Evolutionary conservation across 64 coral and sea anemone genomes (phyloP).

Genomic region (Stichodactyla mertensii): DNA sequence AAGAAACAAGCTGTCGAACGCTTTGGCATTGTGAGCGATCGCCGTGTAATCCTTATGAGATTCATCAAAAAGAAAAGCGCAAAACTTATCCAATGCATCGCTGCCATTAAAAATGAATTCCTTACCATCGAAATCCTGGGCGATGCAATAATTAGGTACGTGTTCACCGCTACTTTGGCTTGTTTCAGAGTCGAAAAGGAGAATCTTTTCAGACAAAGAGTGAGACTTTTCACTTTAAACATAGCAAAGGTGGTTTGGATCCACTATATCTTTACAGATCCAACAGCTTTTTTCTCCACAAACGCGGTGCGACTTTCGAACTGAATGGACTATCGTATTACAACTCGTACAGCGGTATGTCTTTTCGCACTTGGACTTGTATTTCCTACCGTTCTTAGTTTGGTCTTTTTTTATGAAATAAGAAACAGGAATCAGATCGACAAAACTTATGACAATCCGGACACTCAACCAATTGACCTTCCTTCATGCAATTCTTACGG

Average conservation of each 20-base stretch:
- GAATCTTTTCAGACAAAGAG: background rate
- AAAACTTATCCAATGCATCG: background rate
- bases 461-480: background rate
- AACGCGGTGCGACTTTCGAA: background rate
- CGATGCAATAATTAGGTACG: background rate
- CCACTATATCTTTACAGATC: background rate
- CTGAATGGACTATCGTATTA: background rate
- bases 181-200: conserved; percentile 26
- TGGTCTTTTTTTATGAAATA: background rate
- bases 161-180: background rate
- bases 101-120: background rate
- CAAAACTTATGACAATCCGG: background rate
- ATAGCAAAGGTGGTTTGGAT: background rate
- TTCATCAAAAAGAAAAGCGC: conserved; percentile 13
- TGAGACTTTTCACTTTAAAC: background rate
- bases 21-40: too few relatives aligned
- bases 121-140: background rate
- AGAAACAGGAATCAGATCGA: background rate
- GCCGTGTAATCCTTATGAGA: too few relatives aligned
- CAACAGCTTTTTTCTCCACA: background rate
- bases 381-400: background rate
- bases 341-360: background rate
- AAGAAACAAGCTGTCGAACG: too few relatives aligned
- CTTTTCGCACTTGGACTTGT: background rate
- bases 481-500: background rate